A percentile compares a stretch with the other conserved stretches of the same genome.
Evolutionary conservation across 2,888 invertebrate species (phyloP).

Genomic region (Andricus quercusramuli): DNA sequence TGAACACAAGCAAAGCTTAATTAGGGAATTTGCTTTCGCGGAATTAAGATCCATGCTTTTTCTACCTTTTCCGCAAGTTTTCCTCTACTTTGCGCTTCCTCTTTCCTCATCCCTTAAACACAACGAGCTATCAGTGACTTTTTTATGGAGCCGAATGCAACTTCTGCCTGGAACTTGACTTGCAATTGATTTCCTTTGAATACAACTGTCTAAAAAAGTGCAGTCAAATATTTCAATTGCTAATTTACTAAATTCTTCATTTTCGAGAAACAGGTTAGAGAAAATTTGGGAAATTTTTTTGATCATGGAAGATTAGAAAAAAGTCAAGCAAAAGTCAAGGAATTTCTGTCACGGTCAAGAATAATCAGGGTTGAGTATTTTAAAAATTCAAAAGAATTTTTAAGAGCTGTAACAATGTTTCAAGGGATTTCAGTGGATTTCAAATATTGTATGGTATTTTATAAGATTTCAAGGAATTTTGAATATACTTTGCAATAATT

Average conservation of each 20-base stretch:
- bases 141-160: neutral
- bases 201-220: neutral
- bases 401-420: no score
- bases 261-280: no score
- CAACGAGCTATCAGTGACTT: constrained; percentile 38
- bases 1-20: constrained; percentile 60
- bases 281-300: no score
- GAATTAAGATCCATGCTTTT: constrained; percentile 54
- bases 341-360: no score
- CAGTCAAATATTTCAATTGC: constrained; percentile 21
- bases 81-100: constrained; percentile 25
- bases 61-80: constrained; percentile 21
- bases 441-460: no score
- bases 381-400: no score
- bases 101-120: constrained; percentile 12
- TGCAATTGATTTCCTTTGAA: constrained; percentile 10
- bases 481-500: no score
- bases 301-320: no score
- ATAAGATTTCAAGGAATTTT: no score
- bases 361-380: no score
- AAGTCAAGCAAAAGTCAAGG: no score
- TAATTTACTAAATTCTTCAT: neutral
- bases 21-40: constrained; percentile 59
- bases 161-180: constrained; percentile 9
- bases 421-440: no score